Base-by-base conservation (phyloP, 1,140 invertebrate genomes). In the Procambarus virginalis region DNA sequence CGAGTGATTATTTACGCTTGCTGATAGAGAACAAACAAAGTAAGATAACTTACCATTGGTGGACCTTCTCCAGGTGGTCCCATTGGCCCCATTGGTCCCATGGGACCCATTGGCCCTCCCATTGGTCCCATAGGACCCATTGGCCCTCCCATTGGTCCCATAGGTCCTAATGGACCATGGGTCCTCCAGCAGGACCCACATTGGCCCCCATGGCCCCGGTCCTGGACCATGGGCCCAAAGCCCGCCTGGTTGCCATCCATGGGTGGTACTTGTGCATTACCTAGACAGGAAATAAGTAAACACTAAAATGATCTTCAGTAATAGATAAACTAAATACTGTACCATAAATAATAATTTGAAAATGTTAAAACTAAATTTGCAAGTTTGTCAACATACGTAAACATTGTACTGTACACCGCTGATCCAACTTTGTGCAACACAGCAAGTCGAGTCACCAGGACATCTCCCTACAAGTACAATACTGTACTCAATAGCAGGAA, bases 71-170 rank as follows among this genome's bases (percentile, higher is more conserved):
- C 83, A 6, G 89, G 90, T 70, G 92, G 89, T 68, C 90, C 90
- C 90, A 92, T 92, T 58, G 90, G 92, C 8, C 90, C 90, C 87
- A 92, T 91, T 58, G 92, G 92, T 8, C 90, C 92, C 84, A 92
- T 92, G 9, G 92, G 92, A 34, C 92, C 92, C 92, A 92, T 92
- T 51, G 92, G 92, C 55, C 92, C 92, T 12, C 86, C 81, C 34
- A 84, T 70, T 9, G 83, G 81, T 70, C 89, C 87, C 86, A 92
- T 92, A 14, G 91, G 91, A 77, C 89, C 90, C 86, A 92, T 92
- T 48, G 91, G 91, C 46, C 91, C 91, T n/a, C 94, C 94, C 86
- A 95, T 94, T 9, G 94, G 93, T 94, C 96, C 95, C 94, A 96
- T 95, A 8, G 95, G 94, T 91, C 95, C 95, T 12, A 94, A 94